Evolutionary conservation across 1,140 invertebrate genomes (phyloP).

Genomic region (Ips nitidus): DNA sequence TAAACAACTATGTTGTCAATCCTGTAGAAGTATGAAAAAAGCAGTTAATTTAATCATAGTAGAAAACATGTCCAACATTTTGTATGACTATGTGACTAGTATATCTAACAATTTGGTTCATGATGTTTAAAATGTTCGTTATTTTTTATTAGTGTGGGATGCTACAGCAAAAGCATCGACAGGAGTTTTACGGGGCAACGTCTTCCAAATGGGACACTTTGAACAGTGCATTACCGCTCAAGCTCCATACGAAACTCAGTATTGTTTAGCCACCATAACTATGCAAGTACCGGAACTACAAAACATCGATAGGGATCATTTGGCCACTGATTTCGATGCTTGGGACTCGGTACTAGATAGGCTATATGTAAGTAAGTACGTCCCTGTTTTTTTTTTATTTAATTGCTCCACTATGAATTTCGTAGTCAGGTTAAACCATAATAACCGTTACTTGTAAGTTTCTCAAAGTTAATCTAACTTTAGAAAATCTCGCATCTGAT

Average conservation of each 20-base stretch:
- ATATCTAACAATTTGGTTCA: not conserved
- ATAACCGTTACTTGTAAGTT: not conserved
- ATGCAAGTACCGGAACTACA: conserved; percentile 48
- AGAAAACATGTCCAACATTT: too few species aligned
- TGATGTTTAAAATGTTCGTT: not conserved
- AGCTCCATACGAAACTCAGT: conserved; percentile 56
- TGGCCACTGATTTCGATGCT: conserved; percentile 52
- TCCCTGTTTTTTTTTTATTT: too few species aligned
- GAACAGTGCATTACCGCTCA: conserved; percentile 61
- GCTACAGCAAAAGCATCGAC: conserved; percentile 60
- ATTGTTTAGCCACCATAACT: conserved; percentile 57
- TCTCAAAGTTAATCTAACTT: not conserved
- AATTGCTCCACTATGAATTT: too few species aligned
- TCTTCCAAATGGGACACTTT: conserved; percentile 64
- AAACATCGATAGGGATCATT: conserved; percentile 46
- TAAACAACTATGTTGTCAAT: too few species aligned
- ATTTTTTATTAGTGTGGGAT: conserved; percentile 59
- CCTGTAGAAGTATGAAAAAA: too few species aligned
- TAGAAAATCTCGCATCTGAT: not conserved
- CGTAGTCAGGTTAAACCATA: too few species aligned
- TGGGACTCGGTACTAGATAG: conserved; percentile 55
- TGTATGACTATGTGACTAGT: not conserved
- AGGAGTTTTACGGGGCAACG: conserved; percentile 59
- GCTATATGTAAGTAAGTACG: conserved; percentile 55
- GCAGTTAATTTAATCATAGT: too few species aligned